Evolutionary conservation across 2,888 invertebrate species (phyloP).

Genomic region (Prosapia bicincta): DNA sequence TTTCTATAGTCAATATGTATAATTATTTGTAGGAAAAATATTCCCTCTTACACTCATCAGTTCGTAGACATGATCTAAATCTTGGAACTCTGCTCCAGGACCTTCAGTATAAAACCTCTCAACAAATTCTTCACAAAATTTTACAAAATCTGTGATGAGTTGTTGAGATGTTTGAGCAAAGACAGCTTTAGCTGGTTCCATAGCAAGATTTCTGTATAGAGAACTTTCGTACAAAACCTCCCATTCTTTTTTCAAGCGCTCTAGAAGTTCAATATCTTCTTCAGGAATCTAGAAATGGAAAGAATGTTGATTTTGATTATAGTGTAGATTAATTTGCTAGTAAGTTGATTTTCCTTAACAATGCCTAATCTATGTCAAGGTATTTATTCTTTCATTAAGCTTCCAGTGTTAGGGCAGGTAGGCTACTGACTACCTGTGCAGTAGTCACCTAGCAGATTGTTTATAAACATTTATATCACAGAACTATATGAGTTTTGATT

Average conservation of each 20-base stretch:
- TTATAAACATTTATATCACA: too few relatives aligned
- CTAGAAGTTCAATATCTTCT: conserved; percentile 55
- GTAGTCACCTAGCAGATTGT: too few relatives aligned
- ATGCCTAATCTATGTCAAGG: too few relatives aligned
- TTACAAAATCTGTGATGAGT: conserved; percentile 67
- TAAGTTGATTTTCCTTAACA: too few relatives aligned
- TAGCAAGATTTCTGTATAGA: conserved; percentile 62
- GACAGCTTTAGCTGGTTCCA: conserved; percentile 79
- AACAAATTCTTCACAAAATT: conserved; percentile 61
- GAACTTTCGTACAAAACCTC: conserved; percentile 63
- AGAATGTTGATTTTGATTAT: not conserved
- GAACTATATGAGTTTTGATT: too few relatives aligned
- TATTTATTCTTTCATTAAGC: too few relatives aligned
- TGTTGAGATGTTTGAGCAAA: conserved; percentile 77
- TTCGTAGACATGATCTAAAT: conserved; percentile 68
- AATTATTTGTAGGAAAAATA: too few relatives aligned
- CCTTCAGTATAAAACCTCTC: conserved; percentile 71
- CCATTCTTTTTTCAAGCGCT: conserved; percentile 60
- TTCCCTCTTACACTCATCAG: conserved; percentile 67
- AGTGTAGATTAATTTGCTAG: too few relatives aligned
- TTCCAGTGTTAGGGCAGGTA: too few relatives aligned
- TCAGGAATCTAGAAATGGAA: conserved; percentile 47
- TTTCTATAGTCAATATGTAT: too few relatives aligned
- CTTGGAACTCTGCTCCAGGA: conserved; percentile 73
- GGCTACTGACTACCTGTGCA: too few relatives aligned